Percentiles rank a stretch among this genome's conserved stretches.
phyloP scores from a whole-genome alignment of 1,140 invertebrate genomes.

The Maconellicoccus hirsutus region DNA sequence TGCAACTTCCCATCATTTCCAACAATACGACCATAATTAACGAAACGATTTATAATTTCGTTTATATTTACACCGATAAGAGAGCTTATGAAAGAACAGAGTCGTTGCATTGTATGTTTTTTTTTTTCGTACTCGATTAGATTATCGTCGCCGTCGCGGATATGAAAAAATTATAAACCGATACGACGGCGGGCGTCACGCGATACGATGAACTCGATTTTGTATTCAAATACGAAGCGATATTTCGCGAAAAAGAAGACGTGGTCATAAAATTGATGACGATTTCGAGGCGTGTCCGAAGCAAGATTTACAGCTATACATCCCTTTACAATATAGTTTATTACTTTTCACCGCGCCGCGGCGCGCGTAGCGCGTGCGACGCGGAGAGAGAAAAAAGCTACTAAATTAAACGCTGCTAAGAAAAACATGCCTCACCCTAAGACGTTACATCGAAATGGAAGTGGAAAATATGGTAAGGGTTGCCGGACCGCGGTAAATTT shows the following conservation, averaged over 20 bases:
- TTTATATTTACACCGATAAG: constrained; percentile 10
- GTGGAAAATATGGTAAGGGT: constrained; percentile 1
- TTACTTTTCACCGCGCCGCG: neutral
- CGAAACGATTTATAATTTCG: neutral
- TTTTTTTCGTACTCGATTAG: neutral
- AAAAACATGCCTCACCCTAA: neutral
- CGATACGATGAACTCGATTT: too few relatives aligned
- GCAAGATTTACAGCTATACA: neutral
- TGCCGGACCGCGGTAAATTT: neutral
- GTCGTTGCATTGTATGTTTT: too few relatives aligned
- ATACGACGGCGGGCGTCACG: too few relatives aligned
- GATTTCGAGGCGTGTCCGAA: neutral
- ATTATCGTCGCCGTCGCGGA: too few relatives aligned
- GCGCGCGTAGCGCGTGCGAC: neutral
- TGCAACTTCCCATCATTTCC: neutral
- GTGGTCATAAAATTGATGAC: neutral
- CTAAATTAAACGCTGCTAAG: constrained; percentile 4
- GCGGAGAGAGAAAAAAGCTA: neutral
- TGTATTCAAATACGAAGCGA: too few relatives aligned
- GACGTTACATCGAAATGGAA: constrained; percentile 6
- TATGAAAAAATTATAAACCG: too few relatives aligned
- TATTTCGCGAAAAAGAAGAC: neutral
- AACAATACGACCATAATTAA: neutral
- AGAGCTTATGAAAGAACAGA: too few relatives aligned
- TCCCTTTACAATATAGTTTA: constrained; percentile 7